A percentile compares a stretch with the other conserved stretches of the same genome.
Evolutionary conservation across 1,140 invertebrate genomes (phyloP).

Genomic region (Aleiodes sp.): DNA sequence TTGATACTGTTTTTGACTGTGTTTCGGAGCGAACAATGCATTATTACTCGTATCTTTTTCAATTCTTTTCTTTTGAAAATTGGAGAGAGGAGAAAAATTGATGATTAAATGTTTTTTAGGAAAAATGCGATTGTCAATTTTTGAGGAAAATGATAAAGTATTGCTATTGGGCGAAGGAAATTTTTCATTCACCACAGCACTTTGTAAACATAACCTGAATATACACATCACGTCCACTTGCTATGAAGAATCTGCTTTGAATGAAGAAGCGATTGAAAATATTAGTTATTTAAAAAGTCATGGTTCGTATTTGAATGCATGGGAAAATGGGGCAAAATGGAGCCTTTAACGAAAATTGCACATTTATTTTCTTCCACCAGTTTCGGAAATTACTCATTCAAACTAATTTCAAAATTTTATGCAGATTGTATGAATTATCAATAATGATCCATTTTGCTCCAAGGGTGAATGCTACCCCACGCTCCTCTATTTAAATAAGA

Average conservation of each 20-base stretch:
- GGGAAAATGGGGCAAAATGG: too few relatives aligned
- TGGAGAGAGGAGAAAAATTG: background rate
- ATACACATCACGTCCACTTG: slow-evolving; percentile 52
- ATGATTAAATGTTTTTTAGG: background rate
- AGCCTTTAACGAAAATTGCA: too few relatives aligned
- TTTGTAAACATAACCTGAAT: slow-evolving; percentile 51
- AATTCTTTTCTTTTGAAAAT: slow-evolving; percentile 6
- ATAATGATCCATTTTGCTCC: background rate
- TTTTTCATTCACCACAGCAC: slow-evolving; percentile 68
- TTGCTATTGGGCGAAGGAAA: slow-evolving; percentile 70
- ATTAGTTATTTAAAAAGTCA: slow-evolving; percentile 48
- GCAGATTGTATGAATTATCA: too few relatives aligned
- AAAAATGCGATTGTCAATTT: slow-evolving; percentile 50
- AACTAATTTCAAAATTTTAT: too few relatives aligned
- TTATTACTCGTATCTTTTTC: background rate
- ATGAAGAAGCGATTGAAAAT: slow-evolving; percentile 48
- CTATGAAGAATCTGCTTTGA: slow-evolving; percentile 45
- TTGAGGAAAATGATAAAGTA: slow-evolving; percentile 50
- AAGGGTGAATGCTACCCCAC: too few relatives aligned
- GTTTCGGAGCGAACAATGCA: too few relatives aligned
- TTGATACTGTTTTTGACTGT: too few relatives aligned
- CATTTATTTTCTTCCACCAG: too few relatives aligned
- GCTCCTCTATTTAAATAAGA: too few relatives aligned
- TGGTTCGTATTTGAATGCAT: slow-evolving; percentile 57
- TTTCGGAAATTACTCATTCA: too few relatives aligned